Base-by-base conservation (phyloP, 2,113 vertebrate species). In the Albula goreensis region DNA sequence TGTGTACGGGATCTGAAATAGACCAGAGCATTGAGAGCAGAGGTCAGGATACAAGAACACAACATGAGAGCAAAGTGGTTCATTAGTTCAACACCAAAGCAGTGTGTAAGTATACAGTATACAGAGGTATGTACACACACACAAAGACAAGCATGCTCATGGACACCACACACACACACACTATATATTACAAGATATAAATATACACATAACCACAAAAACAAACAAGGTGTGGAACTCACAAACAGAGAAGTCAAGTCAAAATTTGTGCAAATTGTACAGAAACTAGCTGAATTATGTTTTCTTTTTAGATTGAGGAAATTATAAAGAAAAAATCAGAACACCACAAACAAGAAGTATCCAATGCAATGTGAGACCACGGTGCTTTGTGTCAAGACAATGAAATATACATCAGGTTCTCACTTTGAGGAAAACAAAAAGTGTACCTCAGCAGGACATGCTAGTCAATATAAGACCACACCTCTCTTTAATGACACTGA, bases 1-100 rank as follows among this genome's bases (percentile, higher is more conserved):
- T 31, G 94, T 95, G 85, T 92, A 95, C 6, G 92, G 93, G 81
- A 95, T 94, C 94, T 95, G 86, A 83, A 82, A 88, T 56, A 84
- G 15, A 84, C 15, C 60, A 66, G 17, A 66, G 60, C 17, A 13
- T 2, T 15, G 15, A 22, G 17, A 15, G 57, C 0, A 3, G 9
- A 60, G 57, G 57, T 60, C 57, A 12, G 8, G 17, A 22, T 19
- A 66, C 25, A 78, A 48, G 25, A 78, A 25, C 31, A 78, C 17
- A 4, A 12, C 4, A 22, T 7, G 19, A 66, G 60, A 22, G 60
- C 5, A 22, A 19, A 19, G 60, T 19, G 60, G 60, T 22, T 66
- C 1, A 13, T 5, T 5, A 7, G 15, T 66, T 66, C 60, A 3
- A 7, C 17, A 22, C 2, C 17, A 3, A 22, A 22, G 60, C 15